Base-by-base conservation (phyloP, 2,113 vertebrate species). In the Eira barbara region DNA sequence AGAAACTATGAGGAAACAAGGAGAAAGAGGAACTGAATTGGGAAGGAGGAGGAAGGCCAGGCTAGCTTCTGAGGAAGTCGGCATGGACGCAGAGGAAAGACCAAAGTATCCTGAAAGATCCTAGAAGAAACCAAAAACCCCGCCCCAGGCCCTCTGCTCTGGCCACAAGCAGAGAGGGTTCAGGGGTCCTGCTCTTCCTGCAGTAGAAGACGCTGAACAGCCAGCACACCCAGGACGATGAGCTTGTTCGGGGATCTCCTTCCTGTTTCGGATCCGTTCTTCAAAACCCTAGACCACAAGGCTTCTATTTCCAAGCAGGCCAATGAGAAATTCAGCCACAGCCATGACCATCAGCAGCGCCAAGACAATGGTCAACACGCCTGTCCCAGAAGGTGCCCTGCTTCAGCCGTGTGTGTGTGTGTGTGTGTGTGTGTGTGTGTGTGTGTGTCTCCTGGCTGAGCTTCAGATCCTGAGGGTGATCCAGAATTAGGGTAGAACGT, bases 161-260 rank as follows among this genome's bases (percentile, higher is more conserved):
- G 98, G 95, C 97, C 97, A 94, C 86, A 98, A 85, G 61, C 91
- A 93, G 73, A 95, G 39, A 13, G 78, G 92, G 88, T 11, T 84
- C 91, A 45, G 89, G 55, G 7, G 91, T 98, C 18, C 55, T 96
- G 76, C 98, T 95, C 95, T 98, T 98, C 42, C 85, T 91, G 57
- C 91, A 98, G 49, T 93, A 98, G 21, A 98, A 93, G 45, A 98
- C 36, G 6, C 83, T 90, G 36, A 98, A 96, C 93, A 98, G 78
- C 71, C 78, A n/a, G 83, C 76, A 98, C 88, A 63, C 97, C 97
- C 76, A 97, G 95, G 63, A 98, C 49, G 47, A 98, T 97, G 45
- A 82, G 39, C 65, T 96, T 96, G 17, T 92, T 57, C 0, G 78
- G 91, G 63, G 95, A 97, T 10, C 12, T 3, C 49, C 42, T 97